A percentile compares a stretch with the other conserved stretches of the same genome.
These are phyloP conservation scores for Hozukius guyotensis DNA, from an alignment of 2,797 vertebrate species.

Conservation along the genomic window DNA sequence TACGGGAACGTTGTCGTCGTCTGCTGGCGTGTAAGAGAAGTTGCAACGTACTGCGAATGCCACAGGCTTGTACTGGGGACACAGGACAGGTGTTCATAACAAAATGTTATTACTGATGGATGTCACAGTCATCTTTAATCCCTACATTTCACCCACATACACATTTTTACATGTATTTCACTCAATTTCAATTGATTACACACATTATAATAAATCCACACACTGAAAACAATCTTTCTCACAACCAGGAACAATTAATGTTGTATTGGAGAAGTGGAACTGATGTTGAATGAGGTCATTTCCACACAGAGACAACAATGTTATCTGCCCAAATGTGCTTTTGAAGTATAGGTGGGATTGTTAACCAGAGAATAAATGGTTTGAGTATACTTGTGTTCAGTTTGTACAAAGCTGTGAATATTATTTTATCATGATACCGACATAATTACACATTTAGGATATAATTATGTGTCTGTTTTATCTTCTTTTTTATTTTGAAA, in stretches of 20 bases:
- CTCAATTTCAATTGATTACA: neutral
- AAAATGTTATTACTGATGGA: neutral
- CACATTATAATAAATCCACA: neutral
- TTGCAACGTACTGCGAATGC: conserved; percentile 98
- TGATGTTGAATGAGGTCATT: neutral
- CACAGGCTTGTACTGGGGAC: conserved; percentile 84
- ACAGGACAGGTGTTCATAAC: neutral
- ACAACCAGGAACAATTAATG: neutral
- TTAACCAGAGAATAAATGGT: neutral
- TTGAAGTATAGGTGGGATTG: neutral
- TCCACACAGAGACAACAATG: neutral
- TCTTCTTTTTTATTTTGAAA: neutral
- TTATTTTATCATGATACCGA: neutral
- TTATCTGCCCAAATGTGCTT: neutral
- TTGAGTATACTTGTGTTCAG: neutral
- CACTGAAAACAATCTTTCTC: neutral
- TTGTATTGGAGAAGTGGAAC: neutral
- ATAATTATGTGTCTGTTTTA: neutral
- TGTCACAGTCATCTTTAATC: neutral
- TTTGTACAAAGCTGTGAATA: neutral
- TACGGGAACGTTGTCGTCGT: conserved; percentile 95
- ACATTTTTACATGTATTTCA: neutral
- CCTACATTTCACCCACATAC: neutral
- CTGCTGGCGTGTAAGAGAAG: conserved; percentile 94
- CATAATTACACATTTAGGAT: neutral